phyloP scores from a whole-genome alignment of 2,797 vertebrate genomes.

The Nannoperca australis region DNA sequence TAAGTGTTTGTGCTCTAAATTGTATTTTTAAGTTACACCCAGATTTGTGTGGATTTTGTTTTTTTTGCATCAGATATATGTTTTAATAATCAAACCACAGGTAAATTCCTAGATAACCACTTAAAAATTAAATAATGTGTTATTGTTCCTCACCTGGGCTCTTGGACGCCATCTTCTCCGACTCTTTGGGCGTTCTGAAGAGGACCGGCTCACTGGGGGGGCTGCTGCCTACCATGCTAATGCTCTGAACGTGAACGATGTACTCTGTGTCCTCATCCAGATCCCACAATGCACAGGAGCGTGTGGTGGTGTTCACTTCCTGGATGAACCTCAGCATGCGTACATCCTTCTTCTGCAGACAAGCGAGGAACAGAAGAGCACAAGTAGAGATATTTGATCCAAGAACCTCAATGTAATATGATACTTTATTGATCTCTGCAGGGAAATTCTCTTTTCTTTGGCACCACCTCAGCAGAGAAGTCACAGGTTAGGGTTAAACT shows the following conservation, averaged over 20 bases:
- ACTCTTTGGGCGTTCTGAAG: constrained; percentile 94
- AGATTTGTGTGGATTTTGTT: neutral
- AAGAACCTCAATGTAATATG: neutral
- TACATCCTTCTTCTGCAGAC: constrained; percentile 93
- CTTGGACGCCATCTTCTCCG: constrained; percentile 94
- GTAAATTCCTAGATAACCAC: neutral
- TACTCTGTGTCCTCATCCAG: constrained; percentile 97
- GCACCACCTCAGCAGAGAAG: constrained; percentile 8
- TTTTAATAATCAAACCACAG: neutral
- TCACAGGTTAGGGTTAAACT: constrained; percentile 30
- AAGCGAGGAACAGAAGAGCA: neutral
- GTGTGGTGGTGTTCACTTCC: constrained; percentile 97
- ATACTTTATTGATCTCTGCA: constrained; percentile 31
- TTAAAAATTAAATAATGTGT: neutral
- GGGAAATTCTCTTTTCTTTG: constrained; percentile 31
- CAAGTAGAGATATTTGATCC: neutral
- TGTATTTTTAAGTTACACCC: neutral
- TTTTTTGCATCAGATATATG: neutral
- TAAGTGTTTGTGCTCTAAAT: neutral
- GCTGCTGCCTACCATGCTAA: constrained; percentile 95
- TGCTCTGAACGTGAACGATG: constrained; percentile 95
- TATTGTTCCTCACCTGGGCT: constrained; percentile 88
- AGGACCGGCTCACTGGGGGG: constrained; percentile 93
- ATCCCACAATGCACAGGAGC: constrained; percentile 96
- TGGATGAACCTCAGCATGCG: constrained; percentile 97